These are phyloP conservation scores for Orthosia cruda DNA, from an alignment of 2,888 invertebrate genomes.

Conservation along the genomic window DNA sequence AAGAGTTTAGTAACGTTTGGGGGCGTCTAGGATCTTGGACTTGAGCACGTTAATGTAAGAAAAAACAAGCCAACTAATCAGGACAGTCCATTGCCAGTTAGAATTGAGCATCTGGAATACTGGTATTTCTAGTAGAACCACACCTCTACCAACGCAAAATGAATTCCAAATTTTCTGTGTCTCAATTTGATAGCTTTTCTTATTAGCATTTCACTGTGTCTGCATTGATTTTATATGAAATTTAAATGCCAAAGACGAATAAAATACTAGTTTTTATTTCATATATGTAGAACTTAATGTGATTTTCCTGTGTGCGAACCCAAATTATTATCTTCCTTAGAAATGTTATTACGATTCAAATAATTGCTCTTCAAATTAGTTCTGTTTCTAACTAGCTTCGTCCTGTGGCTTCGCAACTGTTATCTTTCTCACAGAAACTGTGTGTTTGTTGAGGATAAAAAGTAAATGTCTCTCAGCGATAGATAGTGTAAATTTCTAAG, in stretches of 20 bases:
- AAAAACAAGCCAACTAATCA: no score
- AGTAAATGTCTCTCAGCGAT: no score
- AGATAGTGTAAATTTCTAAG: no score
- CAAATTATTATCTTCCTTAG: slow-evolving; percentile 28
- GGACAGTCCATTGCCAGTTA: no score
- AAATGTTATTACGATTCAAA: slow-evolving; percentile 26
- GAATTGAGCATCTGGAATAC: no score
- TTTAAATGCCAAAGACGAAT: slow-evolving; percentile 66
- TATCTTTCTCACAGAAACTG: not conserved
- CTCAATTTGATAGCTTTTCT: slow-evolving; percentile 69
- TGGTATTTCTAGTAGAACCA: slow-evolving; percentile 30
- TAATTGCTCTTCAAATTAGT: slow-evolving; percentile 20
- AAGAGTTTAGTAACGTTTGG: no score
- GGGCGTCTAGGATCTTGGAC: no score
- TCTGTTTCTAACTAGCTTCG: not conserved
- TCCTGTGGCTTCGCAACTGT: not conserved
- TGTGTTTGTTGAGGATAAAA: not conserved
- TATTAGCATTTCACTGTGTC: slow-evolving; percentile 71
- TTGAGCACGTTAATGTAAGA: no score
- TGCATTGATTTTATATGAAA: slow-evolving; percentile 75
- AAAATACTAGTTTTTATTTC: slow-evolving; percentile 46
- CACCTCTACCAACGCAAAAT: slow-evolving; percentile 57
- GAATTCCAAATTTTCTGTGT: slow-evolving; percentile 71
- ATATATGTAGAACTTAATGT: slow-evolving; percentile 18
- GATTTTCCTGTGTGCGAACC: slow-evolving; percentile 5